phyloP scores from a whole-genome alignment of 2,888 invertebrate species.

The Drosophila melanosoma region DNA sequence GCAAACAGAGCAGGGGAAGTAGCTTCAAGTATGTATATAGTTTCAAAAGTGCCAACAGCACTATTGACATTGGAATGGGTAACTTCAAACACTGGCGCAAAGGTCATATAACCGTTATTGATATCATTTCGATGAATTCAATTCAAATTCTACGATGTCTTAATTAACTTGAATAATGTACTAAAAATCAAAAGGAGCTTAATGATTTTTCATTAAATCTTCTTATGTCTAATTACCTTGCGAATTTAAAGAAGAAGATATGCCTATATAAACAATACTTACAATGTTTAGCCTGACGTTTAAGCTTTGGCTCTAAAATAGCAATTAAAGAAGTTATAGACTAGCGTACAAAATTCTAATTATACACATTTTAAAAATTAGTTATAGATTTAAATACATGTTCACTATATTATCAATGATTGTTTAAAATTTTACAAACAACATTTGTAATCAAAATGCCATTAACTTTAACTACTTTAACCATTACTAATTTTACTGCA shows the following conservation, averaged over 20 bases:
- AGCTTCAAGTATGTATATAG: slow-evolving; percentile 28
- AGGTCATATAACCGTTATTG: background rate
- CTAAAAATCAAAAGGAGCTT: background rate
- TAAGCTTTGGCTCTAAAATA: background rate
- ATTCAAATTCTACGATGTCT: no score
- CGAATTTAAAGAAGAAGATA: background rate
- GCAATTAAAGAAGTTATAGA: no score
- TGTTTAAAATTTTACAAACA: background rate
- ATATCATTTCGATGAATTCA: background rate
- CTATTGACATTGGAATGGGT: slow-evolving; percentile 27
- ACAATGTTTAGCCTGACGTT: background rate
- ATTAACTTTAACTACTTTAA: background rate
- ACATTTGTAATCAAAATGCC: background rate
- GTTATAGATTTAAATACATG: background rate
- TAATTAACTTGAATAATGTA: background rate
- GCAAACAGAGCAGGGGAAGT: slow-evolving; percentile 58
- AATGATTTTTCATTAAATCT: background rate
- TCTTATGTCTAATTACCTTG: background rate
- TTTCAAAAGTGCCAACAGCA: slow-evolving; percentile 58
- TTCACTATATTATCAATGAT: background rate
- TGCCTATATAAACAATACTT: background rate
- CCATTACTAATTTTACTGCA: background rate
- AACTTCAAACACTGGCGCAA: slow-evolving; percentile 30
- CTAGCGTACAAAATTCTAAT: background rate
- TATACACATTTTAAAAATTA: background rate